Conservation (phyloP, 2,797 vertebrate genomes). For the Galagoides demidoff region DNA sequence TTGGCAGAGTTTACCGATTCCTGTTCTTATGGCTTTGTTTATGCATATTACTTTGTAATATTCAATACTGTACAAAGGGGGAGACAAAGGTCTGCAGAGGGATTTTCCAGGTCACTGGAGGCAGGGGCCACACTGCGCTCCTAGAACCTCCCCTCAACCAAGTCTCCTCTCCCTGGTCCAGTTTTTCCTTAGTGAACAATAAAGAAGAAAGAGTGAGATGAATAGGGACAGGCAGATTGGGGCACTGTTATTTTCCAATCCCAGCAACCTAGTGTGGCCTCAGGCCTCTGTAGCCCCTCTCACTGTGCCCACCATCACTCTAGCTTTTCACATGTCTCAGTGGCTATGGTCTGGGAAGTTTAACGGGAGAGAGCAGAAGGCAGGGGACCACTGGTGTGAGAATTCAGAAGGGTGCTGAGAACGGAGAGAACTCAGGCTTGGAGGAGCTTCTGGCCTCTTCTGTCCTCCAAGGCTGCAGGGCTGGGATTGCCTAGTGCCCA, state of each 20-base stretch:
- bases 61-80: no score
- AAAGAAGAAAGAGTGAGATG: background rate
- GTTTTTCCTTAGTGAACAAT: background rate
- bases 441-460: background rate
- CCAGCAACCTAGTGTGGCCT: background rate
- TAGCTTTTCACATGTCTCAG: background rate
- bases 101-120: background rate
- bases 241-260: no score
- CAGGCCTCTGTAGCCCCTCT: no score
- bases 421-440: background rate
- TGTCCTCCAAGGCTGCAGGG: background rate
- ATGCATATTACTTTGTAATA: no score
- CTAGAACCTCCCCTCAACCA: background rate
- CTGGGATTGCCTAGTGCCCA: background rate
- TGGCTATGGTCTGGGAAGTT: background rate
- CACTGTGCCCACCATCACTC: background rate
- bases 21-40: no score
- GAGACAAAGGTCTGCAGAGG: background rate
- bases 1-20: no score
- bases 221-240: fast-evolving
- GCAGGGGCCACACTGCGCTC: background rate
- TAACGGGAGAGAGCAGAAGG: background rate
- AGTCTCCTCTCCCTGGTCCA: background rate
- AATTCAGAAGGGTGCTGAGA: background rate
- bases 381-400: background rate